phyloP scores from a whole-genome alignment of 35 echinoderm and acorn worm genomes.

The Nesometra sesokonis region DNA sequence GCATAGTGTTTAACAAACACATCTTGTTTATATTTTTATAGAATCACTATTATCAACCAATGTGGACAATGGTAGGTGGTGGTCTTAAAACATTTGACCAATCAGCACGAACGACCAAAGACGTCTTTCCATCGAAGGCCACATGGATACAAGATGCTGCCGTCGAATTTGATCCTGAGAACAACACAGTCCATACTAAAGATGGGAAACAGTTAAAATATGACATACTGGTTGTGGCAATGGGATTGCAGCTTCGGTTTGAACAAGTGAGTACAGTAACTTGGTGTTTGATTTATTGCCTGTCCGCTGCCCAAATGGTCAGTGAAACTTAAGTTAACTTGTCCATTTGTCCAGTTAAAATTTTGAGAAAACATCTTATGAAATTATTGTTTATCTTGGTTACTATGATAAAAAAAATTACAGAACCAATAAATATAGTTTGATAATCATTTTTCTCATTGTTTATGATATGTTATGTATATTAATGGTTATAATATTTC shows the following conservation, averaged over 20 bases:
- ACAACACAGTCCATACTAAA: slow-evolving; percentile 46
- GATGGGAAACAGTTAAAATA: slow-evolving; percentile 68
- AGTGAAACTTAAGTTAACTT: too few species aligned
- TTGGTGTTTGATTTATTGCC: too few species aligned
- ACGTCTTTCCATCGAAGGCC: slow-evolving; percentile 46
- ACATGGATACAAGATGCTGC: slow-evolving; percentile 70
- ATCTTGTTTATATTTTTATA: slow-evolving; percentile 20
- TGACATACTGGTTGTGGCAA: slow-evolving; percentile 79
- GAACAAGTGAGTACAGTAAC: slow-evolving; percentile 33
- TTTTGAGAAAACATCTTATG: too few species aligned
- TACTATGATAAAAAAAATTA: too few species aligned
- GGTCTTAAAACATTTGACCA: slow-evolving; percentile 75
- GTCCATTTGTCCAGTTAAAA: too few species aligned
- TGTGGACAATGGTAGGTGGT: slow-evolving; percentile 96
- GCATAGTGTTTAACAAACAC: background rate
- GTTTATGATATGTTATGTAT: too few species aligned
- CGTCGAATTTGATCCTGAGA: slow-evolving; percentile 76
- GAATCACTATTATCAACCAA: slow-evolving; percentile 87
- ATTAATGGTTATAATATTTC: too few species aligned
- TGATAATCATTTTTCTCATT: too few species aligned
- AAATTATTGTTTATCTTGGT: too few species aligned
- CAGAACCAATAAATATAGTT: too few species aligned
- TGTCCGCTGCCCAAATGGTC: too few species aligned
- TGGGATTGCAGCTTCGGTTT: slow-evolving; percentile 79
- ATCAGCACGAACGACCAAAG: slow-evolving; percentile 43